Evolutionary conservation across 2,797 vertebrate genomes (phyloP).

Genomic region (Coccyzus lansbergi): DNA sequence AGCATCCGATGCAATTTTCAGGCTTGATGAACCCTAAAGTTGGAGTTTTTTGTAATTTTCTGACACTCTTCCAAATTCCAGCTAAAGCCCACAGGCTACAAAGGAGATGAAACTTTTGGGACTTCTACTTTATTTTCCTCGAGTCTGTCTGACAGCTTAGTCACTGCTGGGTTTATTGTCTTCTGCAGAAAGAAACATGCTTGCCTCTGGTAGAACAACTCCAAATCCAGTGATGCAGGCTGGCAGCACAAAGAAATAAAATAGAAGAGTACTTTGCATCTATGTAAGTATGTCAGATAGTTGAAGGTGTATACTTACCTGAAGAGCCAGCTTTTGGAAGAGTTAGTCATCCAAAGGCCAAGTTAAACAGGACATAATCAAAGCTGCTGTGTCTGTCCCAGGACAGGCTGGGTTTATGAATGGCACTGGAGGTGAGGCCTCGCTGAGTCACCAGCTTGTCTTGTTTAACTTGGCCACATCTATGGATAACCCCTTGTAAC

Average conservation of each 20-base stretch:
- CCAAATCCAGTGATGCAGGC: not conserved
- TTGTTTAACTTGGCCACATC: constrained; percentile 30
- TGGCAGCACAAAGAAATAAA: not conserved
- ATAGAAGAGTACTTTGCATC: not conserved
- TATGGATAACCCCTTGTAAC: not conserved
- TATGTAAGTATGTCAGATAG: constrained; percentile 8
- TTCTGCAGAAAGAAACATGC: not conserved
- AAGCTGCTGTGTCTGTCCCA: not conserved
- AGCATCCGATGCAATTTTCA: not conserved
- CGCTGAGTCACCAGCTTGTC: not conserved
- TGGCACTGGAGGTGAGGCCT: not conserved
- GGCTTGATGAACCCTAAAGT: not conserved
- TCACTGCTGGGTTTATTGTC: not conserved
- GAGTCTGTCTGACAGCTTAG: not conserved
- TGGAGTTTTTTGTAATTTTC: not conserved
- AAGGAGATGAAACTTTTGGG: not conserved
- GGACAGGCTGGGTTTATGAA: constrained; percentile 21
- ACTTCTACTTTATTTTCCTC: not conserved
- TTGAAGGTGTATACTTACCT: constrained; percentile 7
- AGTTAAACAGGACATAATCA: constrained; percentile 17
- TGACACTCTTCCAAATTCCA: not conserved
- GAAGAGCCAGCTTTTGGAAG: not conserved
- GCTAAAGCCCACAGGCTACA: not conserved
- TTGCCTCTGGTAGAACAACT: not conserved
- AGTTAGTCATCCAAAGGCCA: not conserved